Base-by-base conservation (phyloP, 1,140 invertebrate species). In the Orchesella cincta region DNA sequence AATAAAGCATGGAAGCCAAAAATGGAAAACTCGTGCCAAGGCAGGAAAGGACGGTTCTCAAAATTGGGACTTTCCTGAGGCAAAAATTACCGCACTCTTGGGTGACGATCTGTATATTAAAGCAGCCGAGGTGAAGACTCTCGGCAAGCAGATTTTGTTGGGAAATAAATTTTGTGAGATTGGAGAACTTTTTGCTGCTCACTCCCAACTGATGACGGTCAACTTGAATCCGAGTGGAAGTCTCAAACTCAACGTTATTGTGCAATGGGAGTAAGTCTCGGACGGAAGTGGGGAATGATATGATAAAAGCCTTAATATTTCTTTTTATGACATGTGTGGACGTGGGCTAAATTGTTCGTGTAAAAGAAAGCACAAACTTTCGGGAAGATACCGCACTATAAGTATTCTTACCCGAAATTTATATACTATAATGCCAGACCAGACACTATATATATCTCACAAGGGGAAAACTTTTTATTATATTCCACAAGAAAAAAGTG, bases 131-230 rank as follows among this genome's bases (percentile, higher is more conserved):
- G 84, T 84, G 26, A 82, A 83, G 62, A 82, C 82, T 29, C 77
- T 85, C 34, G 83, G 83, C 3, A 85, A 86, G 77, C 80, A 83
- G 26, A 82, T 84, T 57, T 67, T 87, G 8, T 84, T 91, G 23
- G 90, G 88, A 31, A 88, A 90, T 82, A 89, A 90, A 82, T 86
- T 86, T 78, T 91, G 90, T 85, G 90, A 91, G 81, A 88, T 88
- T 14, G 86, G 86, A 71, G 88, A 90, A 75, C 84, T 91, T 26
- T 90, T 90, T 82, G 88, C 87, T 29, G 85, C 88, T 34, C 87
- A 89, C 75, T 88, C 89, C n/a, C 90, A 91, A 82, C 84, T 90
- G 29, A 89, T 91, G 88, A 90, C 90, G 1, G 88, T 91, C 83
- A 90, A 89, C 83, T 84, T 91, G 76, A 91, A 91, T 83, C 84